These are phyloP conservation scores for Gasteruption jaculator DNA, from an alignment of 2,888 invertebrate genomes.

Conservation along the genomic window DNA sequence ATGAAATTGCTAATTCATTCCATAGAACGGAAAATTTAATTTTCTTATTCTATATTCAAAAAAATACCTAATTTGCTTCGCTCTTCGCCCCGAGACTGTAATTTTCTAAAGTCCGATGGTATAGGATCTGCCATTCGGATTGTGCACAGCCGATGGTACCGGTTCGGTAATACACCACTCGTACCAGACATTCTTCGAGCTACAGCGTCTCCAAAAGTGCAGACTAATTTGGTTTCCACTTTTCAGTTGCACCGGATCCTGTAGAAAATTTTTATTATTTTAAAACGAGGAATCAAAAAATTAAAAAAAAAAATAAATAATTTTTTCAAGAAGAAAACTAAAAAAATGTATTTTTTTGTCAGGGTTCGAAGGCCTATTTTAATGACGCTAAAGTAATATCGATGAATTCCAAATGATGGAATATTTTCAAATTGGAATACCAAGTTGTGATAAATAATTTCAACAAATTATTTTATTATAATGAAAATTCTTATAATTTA, in stretches of 20 bases:
- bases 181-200: slow-evolving; percentile 86
- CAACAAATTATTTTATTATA: too few relatives aligned
- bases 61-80: neutral
- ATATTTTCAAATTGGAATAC: too few relatives aligned
- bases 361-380: too few relatives aligned
- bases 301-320: neutral
- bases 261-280: slow-evolving; percentile 20
- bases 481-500: too few relatives aligned
- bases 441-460: too few relatives aligned
- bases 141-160: slow-evolving; percentile 59
- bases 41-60: neutral
- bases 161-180: slow-evolving; percentile 82
- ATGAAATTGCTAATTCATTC: too few relatives aligned
- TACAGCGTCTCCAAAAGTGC: slow-evolving; percentile 83
- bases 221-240: slow-evolving; percentile 70
- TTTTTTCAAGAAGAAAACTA: slow-evolving; percentile 1
- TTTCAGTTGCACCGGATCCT: slow-evolving; percentile 72
- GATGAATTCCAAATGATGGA: too few relatives aligned
- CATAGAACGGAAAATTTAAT: neutral
- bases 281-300: slow-evolving; percentile 10
- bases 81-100: slow-evolving; percentile 23
- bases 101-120: slow-evolving; percentile 63
- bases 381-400: too few relatives aligned
- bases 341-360: too few relatives aligned
- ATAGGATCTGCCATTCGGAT: slow-evolving; percentile 70